These are phyloP conservation scores for Laodelphax striatellus DNA, from an alignment of 1,140 invertebrate genomes.

Conservation along the genomic window DNA sequence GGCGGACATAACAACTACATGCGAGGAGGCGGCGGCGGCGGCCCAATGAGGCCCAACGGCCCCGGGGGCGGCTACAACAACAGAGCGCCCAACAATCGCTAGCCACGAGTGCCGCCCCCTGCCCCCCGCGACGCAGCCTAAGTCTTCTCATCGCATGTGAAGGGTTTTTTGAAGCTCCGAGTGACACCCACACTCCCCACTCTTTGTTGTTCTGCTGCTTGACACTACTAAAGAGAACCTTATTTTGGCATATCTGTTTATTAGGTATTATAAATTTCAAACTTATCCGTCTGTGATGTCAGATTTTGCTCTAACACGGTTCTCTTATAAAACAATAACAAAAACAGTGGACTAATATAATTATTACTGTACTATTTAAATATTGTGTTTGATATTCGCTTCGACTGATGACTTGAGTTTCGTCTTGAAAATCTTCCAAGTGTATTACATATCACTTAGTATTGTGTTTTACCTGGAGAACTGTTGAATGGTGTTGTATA, in stretches of 20 bases:
- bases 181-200: neutral
- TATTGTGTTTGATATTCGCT: no score
- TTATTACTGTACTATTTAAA: no score
- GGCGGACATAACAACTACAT: neutral
- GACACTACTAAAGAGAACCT: neutral
- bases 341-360: no score
- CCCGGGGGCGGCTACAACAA: neutral
- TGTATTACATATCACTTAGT: no score
- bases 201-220: neutral
- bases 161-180: neutral
- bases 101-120: neutral
- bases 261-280: neutral
- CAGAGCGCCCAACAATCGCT: neutral
- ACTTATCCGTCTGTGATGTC: neutral
- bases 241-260: neutral
- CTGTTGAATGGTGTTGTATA: no score
- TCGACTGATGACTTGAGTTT: no score
- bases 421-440: no score
- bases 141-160: neutral
- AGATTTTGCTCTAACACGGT: slow-evolving; percentile 1
- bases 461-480: no score
- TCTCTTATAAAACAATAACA: neutral
- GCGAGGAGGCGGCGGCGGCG: neutral
- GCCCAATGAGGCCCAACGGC: neutral
- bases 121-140: neutral